A percentile compares a stretch with the other conserved stretches of the same genome.
Conservation (phyloP, 2,113 vertebrate species). For the Centropus bengalensis region DNA sequence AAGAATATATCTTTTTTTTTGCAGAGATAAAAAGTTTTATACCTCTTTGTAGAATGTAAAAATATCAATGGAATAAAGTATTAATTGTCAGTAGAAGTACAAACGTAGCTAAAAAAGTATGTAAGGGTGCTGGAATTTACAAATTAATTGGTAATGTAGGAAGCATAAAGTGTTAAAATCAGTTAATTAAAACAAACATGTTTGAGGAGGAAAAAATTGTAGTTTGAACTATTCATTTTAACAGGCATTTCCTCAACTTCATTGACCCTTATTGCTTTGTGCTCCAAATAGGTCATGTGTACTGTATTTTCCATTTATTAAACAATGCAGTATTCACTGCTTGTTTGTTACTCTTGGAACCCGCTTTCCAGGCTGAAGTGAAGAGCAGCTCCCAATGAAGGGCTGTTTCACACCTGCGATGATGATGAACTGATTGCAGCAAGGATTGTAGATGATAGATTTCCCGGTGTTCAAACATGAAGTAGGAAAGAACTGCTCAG, state of each 20-base stretch:
- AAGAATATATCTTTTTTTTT: not conserved
- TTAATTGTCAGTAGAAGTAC: not conserved
- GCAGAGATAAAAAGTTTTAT: not conserved
- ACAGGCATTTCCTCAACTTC: not conserved
- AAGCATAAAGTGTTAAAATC: not conserved
- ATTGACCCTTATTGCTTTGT: not conserved
- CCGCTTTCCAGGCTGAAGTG: not conserved
- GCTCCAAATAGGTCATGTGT: not conserved
- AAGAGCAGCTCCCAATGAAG: not conserved
- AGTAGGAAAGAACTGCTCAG: not conserved
- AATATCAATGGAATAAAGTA: not conserved
- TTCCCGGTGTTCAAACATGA: not conserved
- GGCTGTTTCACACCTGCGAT: not conserved
- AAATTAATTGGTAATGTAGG: not conserved
- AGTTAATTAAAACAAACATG: not conserved
- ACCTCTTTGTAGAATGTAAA: not conserved
- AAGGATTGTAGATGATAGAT: accelerated
- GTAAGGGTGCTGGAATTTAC: not conserved
- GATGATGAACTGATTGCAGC: accelerated
- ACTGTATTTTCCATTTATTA: not conserved
- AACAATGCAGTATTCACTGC: not conserved
- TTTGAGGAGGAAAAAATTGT: not conserved
- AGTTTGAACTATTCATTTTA: not conserved
- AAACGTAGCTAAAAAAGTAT: not conserved
- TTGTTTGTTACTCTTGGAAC: not conserved